Percentiles rank a stretch among this genome's conserved stretches.
phyloP scores from a whole-genome alignment of 2,888 invertebrate species.

The Lottia scabra region DNA sequence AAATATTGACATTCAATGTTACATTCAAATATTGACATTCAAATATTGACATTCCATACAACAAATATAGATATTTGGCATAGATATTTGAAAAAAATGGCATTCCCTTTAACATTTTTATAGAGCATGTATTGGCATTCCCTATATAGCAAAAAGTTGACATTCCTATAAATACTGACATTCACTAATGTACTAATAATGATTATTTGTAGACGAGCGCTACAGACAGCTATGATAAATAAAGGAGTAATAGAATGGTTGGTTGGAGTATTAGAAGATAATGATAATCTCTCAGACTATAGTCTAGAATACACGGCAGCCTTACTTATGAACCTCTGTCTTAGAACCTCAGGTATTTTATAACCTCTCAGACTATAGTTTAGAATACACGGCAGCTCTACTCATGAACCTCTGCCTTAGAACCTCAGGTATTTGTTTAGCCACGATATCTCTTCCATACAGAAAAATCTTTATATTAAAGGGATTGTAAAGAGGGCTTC shows the following conservation, averaged over 20 bases:
- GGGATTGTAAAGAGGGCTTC: no score
- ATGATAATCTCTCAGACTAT: constrained; percentile 72
- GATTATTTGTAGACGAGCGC: constrained; percentile 69
- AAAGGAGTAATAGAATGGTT: constrained; percentile 76
- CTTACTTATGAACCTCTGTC: constrained; percentile 78
- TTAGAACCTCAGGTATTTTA: constrained; percentile 74
- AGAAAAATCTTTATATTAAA: no score
- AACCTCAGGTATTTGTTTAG: constrained; percentile 68
- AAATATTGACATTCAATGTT: no score
- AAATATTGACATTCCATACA: no score
- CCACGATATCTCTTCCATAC: background rate
- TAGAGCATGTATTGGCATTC: no score
- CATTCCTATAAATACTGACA: no score
- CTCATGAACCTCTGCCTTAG: constrained; percentile 79
- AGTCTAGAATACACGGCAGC: constrained; percentile 78
- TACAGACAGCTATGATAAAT: constrained; percentile 76
- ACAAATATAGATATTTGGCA: no score
- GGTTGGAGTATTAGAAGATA: constrained; percentile 72
- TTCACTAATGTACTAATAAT: no score
- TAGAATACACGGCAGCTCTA: constrained; percentile 78
- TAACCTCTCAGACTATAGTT: constrained; percentile 73
- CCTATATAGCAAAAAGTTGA: no score
- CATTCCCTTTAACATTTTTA: no score
- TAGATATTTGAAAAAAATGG: no score
- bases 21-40: no score